Percentiles rank a stretch among this genome's conserved stretches.
These are phyloP conservation scores for Sylvia atricapilla DNA, from an alignment of 2,113 vertebrate species.

Conservation along the genomic window DNA sequence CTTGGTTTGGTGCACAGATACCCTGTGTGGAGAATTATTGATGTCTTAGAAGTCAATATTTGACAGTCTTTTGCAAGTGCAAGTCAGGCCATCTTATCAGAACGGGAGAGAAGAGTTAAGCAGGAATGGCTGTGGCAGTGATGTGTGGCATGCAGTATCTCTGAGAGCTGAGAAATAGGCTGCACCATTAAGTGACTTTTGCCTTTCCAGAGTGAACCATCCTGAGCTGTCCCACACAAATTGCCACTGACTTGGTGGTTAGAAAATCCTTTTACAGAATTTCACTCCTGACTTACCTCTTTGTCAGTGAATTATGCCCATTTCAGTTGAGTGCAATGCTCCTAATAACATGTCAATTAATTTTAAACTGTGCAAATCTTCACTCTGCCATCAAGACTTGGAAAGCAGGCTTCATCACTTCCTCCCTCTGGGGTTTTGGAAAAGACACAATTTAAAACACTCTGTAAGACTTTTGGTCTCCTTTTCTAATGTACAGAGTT, in stretches of 20 bases:
- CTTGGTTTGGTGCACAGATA: neutral
- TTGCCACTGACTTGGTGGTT: neutral
- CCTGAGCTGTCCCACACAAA: neutral
- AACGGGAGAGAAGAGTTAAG: neutral
- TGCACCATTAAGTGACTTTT: neutral
- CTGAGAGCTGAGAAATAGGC: neutral
- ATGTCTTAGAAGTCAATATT: neutral
- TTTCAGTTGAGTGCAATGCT: neutral
- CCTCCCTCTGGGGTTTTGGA: neutral
- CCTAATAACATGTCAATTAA: neutral
- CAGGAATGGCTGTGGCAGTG: neutral
- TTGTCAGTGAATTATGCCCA: neutral
- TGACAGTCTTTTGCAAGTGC: neutral
- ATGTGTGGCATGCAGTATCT: fast-evolving
- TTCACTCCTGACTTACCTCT: neutral
- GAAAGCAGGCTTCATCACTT: neutral
- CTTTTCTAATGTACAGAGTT: neutral
- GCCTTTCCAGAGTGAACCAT: neutral
- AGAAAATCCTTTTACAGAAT: neutral
- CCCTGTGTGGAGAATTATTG: neutral
- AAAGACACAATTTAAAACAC: neutral
- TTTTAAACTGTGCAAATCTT: neutral
- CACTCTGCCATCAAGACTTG: neutral
- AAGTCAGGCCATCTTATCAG: neutral
- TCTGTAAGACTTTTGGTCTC: neutral